These are phyloP conservation scores for Desoria tigrina DNA, from an alignment of 2,888 invertebrate species.

Conservation along the genomic window DNA sequence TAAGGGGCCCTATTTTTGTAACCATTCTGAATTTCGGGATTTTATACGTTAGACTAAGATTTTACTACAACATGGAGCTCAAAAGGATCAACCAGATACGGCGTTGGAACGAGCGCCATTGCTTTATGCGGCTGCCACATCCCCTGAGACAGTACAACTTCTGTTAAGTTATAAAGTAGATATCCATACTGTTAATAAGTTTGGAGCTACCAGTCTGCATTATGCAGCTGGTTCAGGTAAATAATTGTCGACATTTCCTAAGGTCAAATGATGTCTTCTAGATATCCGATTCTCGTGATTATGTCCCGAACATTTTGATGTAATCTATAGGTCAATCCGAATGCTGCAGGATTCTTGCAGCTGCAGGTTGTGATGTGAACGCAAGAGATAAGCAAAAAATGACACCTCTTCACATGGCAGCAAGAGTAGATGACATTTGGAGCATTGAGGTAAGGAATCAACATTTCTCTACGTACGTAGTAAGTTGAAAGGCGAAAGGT, in stretches of 20 bases:
- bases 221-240: conserved; percentile 54
- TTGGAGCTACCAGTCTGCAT: conserved; percentile 52
- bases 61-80: conserved; percentile 52
- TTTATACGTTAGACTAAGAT: conserved; percentile 40
- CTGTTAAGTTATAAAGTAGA: conserved; percentile 51
- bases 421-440: conserved; percentile 61
- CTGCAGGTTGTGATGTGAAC: conserved; percentile 52
- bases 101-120: conserved; percentile 51
- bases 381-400: conserved; percentile 53
- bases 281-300: too few species aligned
- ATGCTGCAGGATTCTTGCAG: conserved; percentile 49
- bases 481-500: too few species aligned
- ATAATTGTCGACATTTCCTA: neutral
- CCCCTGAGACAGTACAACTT: conserved; percentile 50
- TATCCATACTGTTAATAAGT: conserved; percentile 51
- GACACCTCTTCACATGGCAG: conserved; percentile 64
- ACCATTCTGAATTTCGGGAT: neutral
- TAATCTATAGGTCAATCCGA: conserved; percentile 49
- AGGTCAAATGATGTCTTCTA: too few species aligned
- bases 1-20: neutral
- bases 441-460: conserved; percentile 50
- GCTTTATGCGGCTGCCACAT: conserved; percentile 52
- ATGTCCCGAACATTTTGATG: too few species aligned
- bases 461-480: too few species aligned
- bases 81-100: conserved; percentile 54